phyloP scores from a whole-genome alignment of 2,888 invertebrate species.

The Caenorhabditis drosophilae region DNA sequence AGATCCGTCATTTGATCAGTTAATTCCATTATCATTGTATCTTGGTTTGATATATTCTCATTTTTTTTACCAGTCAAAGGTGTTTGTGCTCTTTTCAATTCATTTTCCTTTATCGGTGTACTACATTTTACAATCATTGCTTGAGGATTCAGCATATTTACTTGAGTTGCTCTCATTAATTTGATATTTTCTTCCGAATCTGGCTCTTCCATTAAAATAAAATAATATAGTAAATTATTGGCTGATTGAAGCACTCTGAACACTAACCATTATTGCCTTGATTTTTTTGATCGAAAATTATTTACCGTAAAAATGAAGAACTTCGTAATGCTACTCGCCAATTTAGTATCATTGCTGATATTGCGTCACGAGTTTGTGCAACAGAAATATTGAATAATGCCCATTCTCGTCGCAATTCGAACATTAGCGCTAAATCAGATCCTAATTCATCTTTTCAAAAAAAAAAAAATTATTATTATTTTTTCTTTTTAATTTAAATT shows the following conservation, averaged over 20 bases:
- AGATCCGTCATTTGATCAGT: not conserved
- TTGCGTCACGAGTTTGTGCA: constrained; percentile 26
- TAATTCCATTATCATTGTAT: not conserved
- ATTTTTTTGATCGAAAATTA: too few species aligned
- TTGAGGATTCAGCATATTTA: constrained; percentile 13
- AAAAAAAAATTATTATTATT: not conserved
- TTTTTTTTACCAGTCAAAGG: too few species aligned
- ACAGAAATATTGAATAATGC: constrained; percentile 9
- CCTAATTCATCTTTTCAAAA: constrained; percentile 21
- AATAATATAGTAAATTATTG: constrained; percentile 17
- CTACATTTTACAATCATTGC: constrained; percentile 25
- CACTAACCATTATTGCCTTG: too few species aligned
- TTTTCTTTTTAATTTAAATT: not conserved
- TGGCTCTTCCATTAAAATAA: constrained; percentile 10
- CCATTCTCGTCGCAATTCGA: constrained; percentile 28
- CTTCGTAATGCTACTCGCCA: constrained; percentile 15
- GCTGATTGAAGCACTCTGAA: constrained; percentile 22
- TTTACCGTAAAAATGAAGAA: constrained; percentile 4
- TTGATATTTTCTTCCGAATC: constrained; percentile 9
- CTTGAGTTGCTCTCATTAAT: constrained; percentile 9
- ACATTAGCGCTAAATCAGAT: constrained; percentile 19
- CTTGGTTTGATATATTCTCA: too few species aligned
- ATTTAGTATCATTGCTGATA: constrained; percentile 21
- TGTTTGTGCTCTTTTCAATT: too few species aligned
- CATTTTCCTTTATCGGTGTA: constrained; percentile 14